Evolutionary conservation across 2,113 vertebrate genomes (phyloP).

Genomic region (Verasper variegatus): DNA sequence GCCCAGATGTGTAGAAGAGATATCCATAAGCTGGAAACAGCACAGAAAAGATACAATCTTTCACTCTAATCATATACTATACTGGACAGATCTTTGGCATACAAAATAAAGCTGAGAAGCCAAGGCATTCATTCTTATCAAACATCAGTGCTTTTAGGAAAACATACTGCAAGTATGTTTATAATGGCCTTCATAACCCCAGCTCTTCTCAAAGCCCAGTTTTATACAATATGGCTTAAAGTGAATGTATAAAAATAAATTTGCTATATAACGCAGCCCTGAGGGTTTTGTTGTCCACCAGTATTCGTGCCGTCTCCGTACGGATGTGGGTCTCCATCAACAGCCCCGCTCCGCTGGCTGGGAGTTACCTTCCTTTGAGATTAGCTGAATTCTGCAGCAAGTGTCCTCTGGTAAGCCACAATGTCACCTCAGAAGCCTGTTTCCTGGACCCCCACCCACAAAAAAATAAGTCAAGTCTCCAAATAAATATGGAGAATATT

Average conservation of each 20-base stretch:
- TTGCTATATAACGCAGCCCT: constrained; percentile 91
- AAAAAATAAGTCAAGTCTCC: constrained; percentile 89
- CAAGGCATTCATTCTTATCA: constrained; percentile 79
- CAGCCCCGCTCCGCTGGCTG: constrained; percentile 73
- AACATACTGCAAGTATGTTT: constrained; percentile 89
- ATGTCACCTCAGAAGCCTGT: constrained; percentile 83
- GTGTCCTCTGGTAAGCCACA: constrained; percentile 82
- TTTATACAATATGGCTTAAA: constrained; percentile 90
- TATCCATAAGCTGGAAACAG: constrained; percentile 46
- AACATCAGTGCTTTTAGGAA: constrained; percentile 96
- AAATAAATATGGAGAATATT: constrained; percentile 98
- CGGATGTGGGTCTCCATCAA: constrained; percentile 82
- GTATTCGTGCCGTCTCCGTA: constrained; percentile 82
- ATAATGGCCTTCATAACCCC: constrained; percentile 85
- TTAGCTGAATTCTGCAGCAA: constrained; percentile 78
- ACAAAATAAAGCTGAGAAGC: constrained; percentile 63
- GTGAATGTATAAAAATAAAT: constrained; percentile 96
- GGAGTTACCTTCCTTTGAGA: constrained; percentile 75
- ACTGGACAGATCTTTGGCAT: constrained; percentile 70
- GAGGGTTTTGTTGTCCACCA: constrained; percentile 89
- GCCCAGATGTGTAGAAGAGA: constrained; percentile 53
- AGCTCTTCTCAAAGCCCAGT: constrained; percentile 86
- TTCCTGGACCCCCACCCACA: constrained; percentile 80
- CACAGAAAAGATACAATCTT: constrained; percentile 69
- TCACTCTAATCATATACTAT: constrained; percentile 55